These are phyloP conservation scores for Heterotis niloticus DNA, from an alignment of 2,113 vertebrate genomes.

Conservation along the genomic window DNA sequence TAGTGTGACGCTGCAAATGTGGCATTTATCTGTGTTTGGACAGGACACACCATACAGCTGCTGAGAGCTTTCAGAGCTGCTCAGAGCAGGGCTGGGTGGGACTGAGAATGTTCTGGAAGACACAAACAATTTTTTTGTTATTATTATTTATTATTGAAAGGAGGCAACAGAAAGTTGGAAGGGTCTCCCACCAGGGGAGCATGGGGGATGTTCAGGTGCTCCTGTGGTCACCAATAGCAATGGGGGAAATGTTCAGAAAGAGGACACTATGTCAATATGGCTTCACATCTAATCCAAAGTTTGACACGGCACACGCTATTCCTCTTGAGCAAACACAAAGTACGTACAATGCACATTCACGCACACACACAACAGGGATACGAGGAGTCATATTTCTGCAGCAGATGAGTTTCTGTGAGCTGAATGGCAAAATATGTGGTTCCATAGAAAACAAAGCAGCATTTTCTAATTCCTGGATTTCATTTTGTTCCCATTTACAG, in stretches of 20 bases:
- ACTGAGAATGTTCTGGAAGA: slow-evolving; percentile 66
- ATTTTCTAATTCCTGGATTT: slow-evolving; percentile 12
- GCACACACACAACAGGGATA: slow-evolving; percentile 3
- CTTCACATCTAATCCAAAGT: slow-evolving; percentile 45
- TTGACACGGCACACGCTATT: slow-evolving; percentile 47
- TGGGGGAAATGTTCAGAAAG: slow-evolving; percentile 41
- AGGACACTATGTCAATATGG: slow-evolving; percentile 52
- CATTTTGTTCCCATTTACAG: background rate
- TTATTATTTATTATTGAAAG: slow-evolving; percentile 71
- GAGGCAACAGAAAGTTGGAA: slow-evolving; percentile 45
- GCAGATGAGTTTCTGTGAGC: background rate
- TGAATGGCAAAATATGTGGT: background rate
- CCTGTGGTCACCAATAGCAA: slow-evolving; percentile 42
- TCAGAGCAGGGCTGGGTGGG: slow-evolving; percentile 52
- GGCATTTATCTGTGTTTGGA: slow-evolving; percentile 37
- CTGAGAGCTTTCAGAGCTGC: slow-evolving; percentile 60
- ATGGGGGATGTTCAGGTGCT: slow-evolving; percentile 50
- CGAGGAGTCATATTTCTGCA: background rate
- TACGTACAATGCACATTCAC: slow-evolving; percentile 31
- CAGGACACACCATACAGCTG: slow-evolving; percentile 57
- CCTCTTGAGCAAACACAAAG: slow-evolving; percentile 47
- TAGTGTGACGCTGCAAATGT: slow-evolving; percentile 38
- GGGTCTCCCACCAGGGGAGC: background rate
- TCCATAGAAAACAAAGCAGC: background rate
- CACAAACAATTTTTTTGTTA: slow-evolving; percentile 61